Evolutionary conservation across 2,888 invertebrate genomes (phyloP).

Genomic region (Ennomos quercinarius): DNA sequence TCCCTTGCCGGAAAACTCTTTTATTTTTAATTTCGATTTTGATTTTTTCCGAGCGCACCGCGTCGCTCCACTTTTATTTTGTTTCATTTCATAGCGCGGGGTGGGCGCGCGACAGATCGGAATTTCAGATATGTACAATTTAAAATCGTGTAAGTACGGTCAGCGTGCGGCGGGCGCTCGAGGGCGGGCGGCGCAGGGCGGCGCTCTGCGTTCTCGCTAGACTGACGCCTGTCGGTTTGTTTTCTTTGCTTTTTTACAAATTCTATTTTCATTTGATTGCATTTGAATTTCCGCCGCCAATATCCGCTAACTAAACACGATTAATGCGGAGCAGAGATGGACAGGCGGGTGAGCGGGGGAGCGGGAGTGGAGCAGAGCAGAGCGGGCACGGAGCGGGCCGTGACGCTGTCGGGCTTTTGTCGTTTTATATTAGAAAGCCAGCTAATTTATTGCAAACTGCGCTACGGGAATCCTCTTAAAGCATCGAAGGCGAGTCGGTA

Average conservation of each 20-base stretch:
- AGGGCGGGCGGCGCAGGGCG: conserved; percentile 57
- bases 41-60: conserved; percentile 82
- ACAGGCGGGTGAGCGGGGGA: conserved; percentile 71
- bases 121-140: conserved; percentile 86
- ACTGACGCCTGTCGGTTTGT: conserved; percentile 85
- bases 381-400: conserved; percentile 47
- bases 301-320: conserved; percentile 86
- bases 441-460: conserved; percentile 84
- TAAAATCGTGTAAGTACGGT: conserved; percentile 86
- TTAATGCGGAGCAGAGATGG: conserved; percentile 83
- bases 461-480: conserved; percentile 72
- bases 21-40: conserved; percentile 85
- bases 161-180: conserved; percentile 63
- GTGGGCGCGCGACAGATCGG: conserved; percentile 85
- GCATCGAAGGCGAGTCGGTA: conserved; percentile 54
- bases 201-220: conserved; percentile 68
- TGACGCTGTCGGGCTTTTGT: conserved; percentile 78
- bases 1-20: conserved; percentile 77
- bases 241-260: conserved; percentile 84
- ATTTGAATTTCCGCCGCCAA: conserved; percentile 85
- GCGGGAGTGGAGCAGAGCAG: conserved; percentile 33
- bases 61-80: conserved; percentile 82
- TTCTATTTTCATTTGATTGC: conserved; percentile 86
- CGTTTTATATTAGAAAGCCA: conserved; percentile 83
- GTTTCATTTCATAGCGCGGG: conserved; percentile 85